phyloP scores from a whole-genome alignment of 2,888 invertebrate genomes.

The Tillus elongatus region DNA sequence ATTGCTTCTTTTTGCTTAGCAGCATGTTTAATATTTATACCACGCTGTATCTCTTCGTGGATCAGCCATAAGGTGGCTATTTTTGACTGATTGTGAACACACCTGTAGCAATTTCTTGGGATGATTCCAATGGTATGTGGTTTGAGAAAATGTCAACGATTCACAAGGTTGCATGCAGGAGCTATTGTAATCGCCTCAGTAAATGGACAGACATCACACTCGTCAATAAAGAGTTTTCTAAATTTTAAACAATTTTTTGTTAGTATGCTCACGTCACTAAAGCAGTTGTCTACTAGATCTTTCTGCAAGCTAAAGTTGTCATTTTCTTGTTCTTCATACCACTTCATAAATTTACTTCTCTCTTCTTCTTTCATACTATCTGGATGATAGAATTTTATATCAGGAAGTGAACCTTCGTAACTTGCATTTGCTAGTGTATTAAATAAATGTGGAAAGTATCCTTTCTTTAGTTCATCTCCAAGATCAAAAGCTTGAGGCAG shows the following conservation, averaged over 20 bases:
- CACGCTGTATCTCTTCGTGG: conserved; percentile 14
- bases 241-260: neutral
- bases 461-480: conserved; percentile 1
- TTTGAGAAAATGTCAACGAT: conserved; percentile 22
- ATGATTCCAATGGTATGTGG: conserved; percentile 26
- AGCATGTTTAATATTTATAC: conserved; percentile 14
- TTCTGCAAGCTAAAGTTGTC: neutral
- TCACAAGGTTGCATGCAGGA: neutral
- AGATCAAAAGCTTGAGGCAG: conserved; percentile 1
- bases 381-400: neutral
- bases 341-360: neutral
- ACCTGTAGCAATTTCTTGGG: conserved; percentile 25
- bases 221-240: neutral
- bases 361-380: neutral
- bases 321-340: neutral
- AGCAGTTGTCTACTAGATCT: neutral
- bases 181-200: neutral
- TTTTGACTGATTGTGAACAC: conserved; percentile 23
- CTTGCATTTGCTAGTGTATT: neutral
- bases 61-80: conserved; percentile 18
- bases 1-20: conserved; percentile 11
- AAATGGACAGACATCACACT: neutral
- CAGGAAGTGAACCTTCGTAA: neutral
- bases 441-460: conserved; percentile 1
- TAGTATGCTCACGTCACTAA: neutral